Conservation (phyloP, 2,113 vertebrate species). For the Gasterosteus aculeatus region DNA sequence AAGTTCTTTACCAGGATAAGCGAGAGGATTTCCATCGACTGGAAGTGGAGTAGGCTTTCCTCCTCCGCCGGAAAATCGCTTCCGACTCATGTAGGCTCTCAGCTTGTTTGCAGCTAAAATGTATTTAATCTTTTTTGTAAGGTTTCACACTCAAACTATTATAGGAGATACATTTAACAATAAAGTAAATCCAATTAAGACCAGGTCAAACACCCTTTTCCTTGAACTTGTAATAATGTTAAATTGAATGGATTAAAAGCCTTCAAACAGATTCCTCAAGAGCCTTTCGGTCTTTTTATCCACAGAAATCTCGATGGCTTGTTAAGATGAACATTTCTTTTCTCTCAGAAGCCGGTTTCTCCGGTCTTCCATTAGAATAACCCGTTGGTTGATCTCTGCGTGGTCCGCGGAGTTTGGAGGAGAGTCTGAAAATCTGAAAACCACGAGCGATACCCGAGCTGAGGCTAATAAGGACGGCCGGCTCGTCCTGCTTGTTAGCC, state of each 20-base stretch:
- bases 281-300: conserved; percentile 25
- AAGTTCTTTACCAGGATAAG: conserved; percentile 46
- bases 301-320: conserved; percentile 27
- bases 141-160: too few species aligned
- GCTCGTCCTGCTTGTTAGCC: conserved; percentile 53
- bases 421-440: conserved; percentile 1
- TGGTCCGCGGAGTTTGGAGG: conserved; percentile 17
- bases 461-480: conserved; percentile 43
- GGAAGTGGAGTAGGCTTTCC: too few species aligned
- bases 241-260: conserved; percentile 20
- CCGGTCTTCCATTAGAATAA: conserved; percentile 25
- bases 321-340: conserved; percentile 28
- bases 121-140: not conserved
- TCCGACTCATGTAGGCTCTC: conserved; percentile 2
- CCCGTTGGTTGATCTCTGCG: conserved; percentile 35
- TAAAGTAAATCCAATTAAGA: not conserved
- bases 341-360: not conserved
- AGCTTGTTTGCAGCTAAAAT: not conserved
- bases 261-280: conserved; percentile 16
- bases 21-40: not conserved
- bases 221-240: conserved; percentile 30
- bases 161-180: not conserved
- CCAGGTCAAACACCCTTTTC: not conserved
- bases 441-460: conserved; percentile 12
- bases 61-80: not conserved